These are phyloP conservation scores for Disparrhopalites patrizii DNA, from an alignment of 2,888 invertebrate species.

Conservation along the genomic window DNA sequence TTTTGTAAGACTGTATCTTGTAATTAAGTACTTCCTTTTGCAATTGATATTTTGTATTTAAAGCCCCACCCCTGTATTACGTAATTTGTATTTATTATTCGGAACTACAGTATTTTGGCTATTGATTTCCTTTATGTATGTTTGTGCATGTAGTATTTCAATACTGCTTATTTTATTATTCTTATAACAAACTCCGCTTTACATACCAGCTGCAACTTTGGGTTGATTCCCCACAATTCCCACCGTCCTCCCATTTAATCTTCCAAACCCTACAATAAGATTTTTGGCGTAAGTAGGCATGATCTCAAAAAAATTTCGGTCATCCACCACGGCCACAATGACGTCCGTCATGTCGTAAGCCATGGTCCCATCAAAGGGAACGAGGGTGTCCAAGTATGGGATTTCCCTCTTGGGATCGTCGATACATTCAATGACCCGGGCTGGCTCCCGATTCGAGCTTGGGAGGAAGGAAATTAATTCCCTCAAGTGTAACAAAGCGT, in stretches of 20 bases:
- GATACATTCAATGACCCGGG: conserved; percentile 56
- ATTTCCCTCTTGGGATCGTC: conserved; percentile 61
- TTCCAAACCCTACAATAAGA: conserved; percentile 62
- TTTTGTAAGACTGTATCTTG: too few relatives aligned
- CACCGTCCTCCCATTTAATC: conserved; percentile 64
- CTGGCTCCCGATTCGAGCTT: conserved; percentile 57
- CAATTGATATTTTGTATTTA: too few relatives aligned
- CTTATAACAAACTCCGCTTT: background rate
- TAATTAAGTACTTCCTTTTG: too few relatives aligned
- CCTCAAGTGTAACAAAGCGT: conserved; percentile 59
- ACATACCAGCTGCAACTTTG: conserved; percentile 61
- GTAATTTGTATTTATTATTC: too few relatives aligned
- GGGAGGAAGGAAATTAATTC: conserved; percentile 62
- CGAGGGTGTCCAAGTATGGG: conserved; percentile 60
- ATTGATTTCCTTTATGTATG: too few relatives aligned
- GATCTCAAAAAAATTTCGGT: conserved; percentile 62
- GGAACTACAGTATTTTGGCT: too few relatives aligned
- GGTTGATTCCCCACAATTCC: conserved; percentile 67
- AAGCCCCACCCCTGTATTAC: too few relatives aligned
- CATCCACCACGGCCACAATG: conserved; percentile 56
- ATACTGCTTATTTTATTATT: too few relatives aligned
- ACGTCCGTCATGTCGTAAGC: conserved; percentile 65
- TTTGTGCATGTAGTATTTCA: too few relatives aligned
- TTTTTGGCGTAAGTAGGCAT: conserved; percentile 64
- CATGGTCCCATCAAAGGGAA: conserved; percentile 61